A percentile compares a stretch with the other conserved stretches of the same genome.
phyloP scores from a whole-genome alignment of 2,797 vertebrate species.

The Microchirus variegatus region DNA sequence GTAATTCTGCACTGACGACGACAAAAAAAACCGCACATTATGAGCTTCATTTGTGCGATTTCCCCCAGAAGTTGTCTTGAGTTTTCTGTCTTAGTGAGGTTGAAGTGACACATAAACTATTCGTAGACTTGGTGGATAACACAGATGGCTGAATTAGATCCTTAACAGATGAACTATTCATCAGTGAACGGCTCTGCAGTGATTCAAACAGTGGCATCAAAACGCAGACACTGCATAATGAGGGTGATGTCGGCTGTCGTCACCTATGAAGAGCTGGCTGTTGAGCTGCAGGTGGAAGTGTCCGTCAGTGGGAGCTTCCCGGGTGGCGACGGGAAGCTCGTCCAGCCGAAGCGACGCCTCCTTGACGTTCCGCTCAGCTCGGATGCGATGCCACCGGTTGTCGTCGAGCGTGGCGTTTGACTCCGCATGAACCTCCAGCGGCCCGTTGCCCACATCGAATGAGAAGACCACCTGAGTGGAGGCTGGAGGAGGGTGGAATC shows the following conservation, averaged over 20 bases:
- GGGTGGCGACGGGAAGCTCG: conserved; percentile 77
- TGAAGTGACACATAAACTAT: too few species aligned
- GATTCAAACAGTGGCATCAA: too few species aligned
- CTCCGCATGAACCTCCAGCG: conserved; percentile 79
- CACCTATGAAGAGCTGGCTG: conserved; percentile 93
- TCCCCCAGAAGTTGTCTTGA: too few species aligned
- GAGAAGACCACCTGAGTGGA: conserved; percentile 87
- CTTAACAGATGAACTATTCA: too few species aligned
- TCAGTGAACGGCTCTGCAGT: too few species aligned
- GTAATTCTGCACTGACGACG: too few species aligned
- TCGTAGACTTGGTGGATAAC: too few species aligned
- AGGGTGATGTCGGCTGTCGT: not conserved
- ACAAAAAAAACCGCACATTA: too few species aligned
- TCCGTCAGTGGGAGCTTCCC: conserved; percentile 83
- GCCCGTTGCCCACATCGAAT: conserved; percentile 90
- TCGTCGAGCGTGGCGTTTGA: conserved; percentile 84
- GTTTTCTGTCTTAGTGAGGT: too few species aligned
- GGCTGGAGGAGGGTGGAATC: conserved; percentile 69
- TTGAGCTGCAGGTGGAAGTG: conserved; percentile 90
- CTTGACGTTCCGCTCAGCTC: conserved; percentile 89
- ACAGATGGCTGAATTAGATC: too few species aligned
- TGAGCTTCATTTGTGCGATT: too few species aligned
- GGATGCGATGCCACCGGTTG: conserved; percentile 91
- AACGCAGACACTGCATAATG: too few species aligned
- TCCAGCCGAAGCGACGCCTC: conserved; percentile 87